Evolutionary conservation across 2,888 invertebrate genomes (phyloP).

Genomic region (Conchocele bisecta): DNA sequence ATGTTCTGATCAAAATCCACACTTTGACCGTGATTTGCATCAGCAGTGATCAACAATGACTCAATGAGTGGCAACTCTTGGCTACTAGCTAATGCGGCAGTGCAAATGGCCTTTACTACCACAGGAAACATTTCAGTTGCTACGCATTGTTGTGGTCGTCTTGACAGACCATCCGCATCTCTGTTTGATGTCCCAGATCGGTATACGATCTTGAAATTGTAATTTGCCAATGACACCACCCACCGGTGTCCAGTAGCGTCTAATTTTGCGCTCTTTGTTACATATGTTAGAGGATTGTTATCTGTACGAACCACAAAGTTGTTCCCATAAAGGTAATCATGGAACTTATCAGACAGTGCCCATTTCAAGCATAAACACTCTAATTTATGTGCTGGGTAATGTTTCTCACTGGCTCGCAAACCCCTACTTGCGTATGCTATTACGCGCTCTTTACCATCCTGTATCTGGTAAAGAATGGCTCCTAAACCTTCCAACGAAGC

Average conservation of each 20-base stretch:
- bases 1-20: not conserved
- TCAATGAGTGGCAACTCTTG: not conserved
- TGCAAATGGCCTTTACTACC: slow-evolving; percentile 17
- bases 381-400: slow-evolving; percentile 35
- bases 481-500: slow-evolving; percentile 18
- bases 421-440: slow-evolving; percentile 33
- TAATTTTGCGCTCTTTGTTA: slow-evolving; percentile 24
- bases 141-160: slow-evolving; percentile 17
- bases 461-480: slow-evolving; percentile 32
- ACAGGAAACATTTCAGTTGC: slow-evolving; percentile 5
- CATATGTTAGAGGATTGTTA: slow-evolving; percentile 41
- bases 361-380: slow-evolving; percentile 38
- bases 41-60: not conserved
- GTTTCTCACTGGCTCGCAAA: slow-evolving; percentile 10
- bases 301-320: no score
- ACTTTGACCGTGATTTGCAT: not conserved
- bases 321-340: slow-evolving; percentile 37
- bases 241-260: slow-evolving; percentile 32
- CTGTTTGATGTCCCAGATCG: slow-evolving; percentile 21
- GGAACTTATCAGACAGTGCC: slow-evolving; percentile 33
- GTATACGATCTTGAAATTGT: slow-evolving; percentile 27
- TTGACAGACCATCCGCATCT: slow-evolving; percentile 53
- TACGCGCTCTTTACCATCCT: slow-evolving; percentile 20
- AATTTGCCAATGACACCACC: slow-evolving; percentile 28
- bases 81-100: not conserved